These are phyloP conservation scores for Rhogogaster chlorosoma DNA, from an alignment of 2,888 invertebrate genomes.

Conservation along the genomic window DNA sequence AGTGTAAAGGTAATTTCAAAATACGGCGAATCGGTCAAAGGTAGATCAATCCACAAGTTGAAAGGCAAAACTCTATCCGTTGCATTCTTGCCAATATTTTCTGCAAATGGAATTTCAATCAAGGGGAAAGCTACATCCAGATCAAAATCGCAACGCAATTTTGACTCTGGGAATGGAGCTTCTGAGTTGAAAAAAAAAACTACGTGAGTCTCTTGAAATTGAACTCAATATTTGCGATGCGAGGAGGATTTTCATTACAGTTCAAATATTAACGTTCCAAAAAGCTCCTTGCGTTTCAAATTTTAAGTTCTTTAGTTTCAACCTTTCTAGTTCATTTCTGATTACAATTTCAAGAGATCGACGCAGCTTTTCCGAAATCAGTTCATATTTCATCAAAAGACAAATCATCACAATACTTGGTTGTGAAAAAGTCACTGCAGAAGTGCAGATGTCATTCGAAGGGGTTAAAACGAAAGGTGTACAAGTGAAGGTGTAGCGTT, in stretches of 20 bases:
- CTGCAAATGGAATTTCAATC: conserved; percentile 48
- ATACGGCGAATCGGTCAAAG: conserved; percentile 58
- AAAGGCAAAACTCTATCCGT: conserved; percentile 63
- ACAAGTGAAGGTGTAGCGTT: not conserved
- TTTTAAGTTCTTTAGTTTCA: no score
- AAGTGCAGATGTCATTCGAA: not conserved
- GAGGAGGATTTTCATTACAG: not conserved
- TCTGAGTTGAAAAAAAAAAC: not conserved
- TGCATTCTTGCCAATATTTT: conserved; percentile 59
- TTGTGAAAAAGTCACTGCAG: not conserved
- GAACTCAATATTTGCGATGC: not conserved
- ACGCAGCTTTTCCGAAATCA: no score
- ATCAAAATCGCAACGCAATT: not conserved
- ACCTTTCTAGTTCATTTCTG: no score
- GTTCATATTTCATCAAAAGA: no score
- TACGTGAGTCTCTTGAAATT: no score
- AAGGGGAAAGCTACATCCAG: not conserved
- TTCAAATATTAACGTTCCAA: not conserved
- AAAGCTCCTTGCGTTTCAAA: no score
- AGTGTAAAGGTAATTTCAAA: conserved; percentile 60
- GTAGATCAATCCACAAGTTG: conserved; percentile 60
- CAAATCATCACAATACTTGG: not conserved
- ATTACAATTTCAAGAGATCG: no score
- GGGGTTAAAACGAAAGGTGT: not conserved
- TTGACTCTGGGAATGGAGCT: not conserved